Evolutionary conservation across 2,888 invertebrate species (phyloP).

Genomic region (Lasioglossum pauxillum): DNA sequence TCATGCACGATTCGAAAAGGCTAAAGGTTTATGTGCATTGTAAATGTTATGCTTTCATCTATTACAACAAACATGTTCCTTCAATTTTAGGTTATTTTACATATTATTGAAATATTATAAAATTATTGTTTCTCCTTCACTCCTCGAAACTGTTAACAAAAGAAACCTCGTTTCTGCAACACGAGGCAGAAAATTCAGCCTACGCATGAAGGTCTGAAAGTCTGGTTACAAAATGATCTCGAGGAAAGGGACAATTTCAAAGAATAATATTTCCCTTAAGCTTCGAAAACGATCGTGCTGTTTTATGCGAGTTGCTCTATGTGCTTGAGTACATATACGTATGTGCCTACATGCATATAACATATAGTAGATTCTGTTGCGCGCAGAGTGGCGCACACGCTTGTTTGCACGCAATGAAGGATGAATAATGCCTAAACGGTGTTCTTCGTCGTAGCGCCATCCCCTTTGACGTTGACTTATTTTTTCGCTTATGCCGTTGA

Average conservation of each 20-base stretch:
- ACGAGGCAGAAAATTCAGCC: background rate
- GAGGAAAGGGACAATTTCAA: background rate
- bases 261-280: background rate
- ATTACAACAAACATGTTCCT: background rate
- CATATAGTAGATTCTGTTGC: background rate
- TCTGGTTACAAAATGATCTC: background rate
- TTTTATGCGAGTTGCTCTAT: background rate
- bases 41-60: background rate
- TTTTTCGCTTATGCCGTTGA: constrained; percentile 24
- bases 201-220: background rate
- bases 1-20: background rate
- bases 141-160: background rate
- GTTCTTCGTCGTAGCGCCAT: constrained; percentile 33
- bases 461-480: constrained; percentile 36
- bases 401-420: constrained; percentile 78
- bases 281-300: background rate
- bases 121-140: background rate
- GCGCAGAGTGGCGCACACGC: constrained; percentile 65
- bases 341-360: too few species aligned
- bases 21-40: too few species aligned
- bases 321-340: too few species aligned
- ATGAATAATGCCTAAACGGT: constrained; percentile 74
- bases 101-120: too few species aligned
- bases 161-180: background rate
- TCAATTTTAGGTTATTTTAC: background rate